Percentiles rank a stretch among this genome's conserved stretches.
phyloP scores from a whole-genome alignment of 2,113 vertebrate species.

The Archocentrus centrarchus region DNA sequence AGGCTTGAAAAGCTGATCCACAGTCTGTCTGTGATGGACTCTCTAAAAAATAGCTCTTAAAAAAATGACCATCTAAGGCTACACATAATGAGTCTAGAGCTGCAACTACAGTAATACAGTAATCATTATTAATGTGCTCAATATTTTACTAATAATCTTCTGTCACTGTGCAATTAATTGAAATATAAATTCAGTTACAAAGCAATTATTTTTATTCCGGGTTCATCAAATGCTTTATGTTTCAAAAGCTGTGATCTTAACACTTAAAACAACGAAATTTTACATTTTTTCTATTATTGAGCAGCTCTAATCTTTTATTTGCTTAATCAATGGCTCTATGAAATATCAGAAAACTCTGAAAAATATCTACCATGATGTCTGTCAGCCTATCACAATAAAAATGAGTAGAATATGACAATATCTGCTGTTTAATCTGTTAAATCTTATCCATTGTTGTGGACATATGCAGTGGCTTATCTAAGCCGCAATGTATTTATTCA shows the following conservation, averaged over 20 bases:
- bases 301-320: neutral
- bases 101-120: neutral
- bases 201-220: neutral
- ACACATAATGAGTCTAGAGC: neutral
- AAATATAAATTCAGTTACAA: neutral
- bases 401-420: neutral
- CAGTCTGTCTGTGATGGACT: neutral
- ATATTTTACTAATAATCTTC: neutral
- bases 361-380: neutral
- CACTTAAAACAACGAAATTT: too few relatives aligned
- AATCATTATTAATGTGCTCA: neutral
- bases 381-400: neutral
- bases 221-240: neutral
- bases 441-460: too few relatives aligned
- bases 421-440: too few relatives aligned
- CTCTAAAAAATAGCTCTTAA: neutral
- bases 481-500: slow-evolving; percentile 9
- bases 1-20: neutral
- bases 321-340: neutral
- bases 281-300: too few relatives aligned
- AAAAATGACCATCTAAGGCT: neutral
- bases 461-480: neutral
- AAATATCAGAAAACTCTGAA: neutral
- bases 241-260: neutral
- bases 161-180: neutral